Conservation (phyloP, 2,797 vertebrate species). For the Urosaurus nigricauda region DNA sequence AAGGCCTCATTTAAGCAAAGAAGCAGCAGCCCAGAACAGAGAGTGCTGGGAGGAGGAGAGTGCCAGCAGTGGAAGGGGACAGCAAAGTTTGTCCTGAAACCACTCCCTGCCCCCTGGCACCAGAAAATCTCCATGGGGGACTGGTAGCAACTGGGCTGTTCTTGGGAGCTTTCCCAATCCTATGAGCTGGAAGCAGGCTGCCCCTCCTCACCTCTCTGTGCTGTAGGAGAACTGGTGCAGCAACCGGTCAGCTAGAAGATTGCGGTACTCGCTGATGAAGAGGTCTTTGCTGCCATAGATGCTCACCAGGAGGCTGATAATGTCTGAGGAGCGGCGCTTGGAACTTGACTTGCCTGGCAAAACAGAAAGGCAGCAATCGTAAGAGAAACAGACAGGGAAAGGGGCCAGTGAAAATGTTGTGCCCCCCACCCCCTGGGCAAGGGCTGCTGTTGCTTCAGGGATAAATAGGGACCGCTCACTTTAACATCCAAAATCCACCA, state of each 20-base stretch:
- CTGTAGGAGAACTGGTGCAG: constrained; percentile 97
- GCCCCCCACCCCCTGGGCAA: neutral
- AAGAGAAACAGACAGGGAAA: neutral
- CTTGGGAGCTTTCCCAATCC: neutral
- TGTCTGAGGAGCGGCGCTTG: constrained; percentile 94
- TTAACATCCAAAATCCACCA: neutral
- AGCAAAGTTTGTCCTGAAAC: too few relatives aligned
- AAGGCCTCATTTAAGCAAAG: fast-evolving
- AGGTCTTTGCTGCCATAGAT: constrained; percentile 98
- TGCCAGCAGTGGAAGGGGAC: neutral
- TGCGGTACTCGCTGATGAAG: constrained; percentile 96
- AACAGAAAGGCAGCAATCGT: fast-evolving
- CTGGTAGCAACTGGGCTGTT: neutral
- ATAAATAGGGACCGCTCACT: too few relatives aligned
- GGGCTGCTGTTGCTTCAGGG: neutral
- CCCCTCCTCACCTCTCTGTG: constrained; percentile 86
- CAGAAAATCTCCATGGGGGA: too few relatives aligned
- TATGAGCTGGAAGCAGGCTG: too few relatives aligned
- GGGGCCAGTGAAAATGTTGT: neutral
- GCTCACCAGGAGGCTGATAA: constrained; percentile 98
- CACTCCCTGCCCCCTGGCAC: too few relatives aligned
- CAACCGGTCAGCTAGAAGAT: constrained; percentile 91
- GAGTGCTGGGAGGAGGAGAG: too few relatives aligned
- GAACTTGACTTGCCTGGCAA: constrained; percentile 90
- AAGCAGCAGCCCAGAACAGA: neutral